Percentiles rank a stretch among this genome's conserved stretches.
Evolutionary conservation across 2,797 vertebrate genomes (phyloP).

Genomic region (Lates japonicus): DNA sequence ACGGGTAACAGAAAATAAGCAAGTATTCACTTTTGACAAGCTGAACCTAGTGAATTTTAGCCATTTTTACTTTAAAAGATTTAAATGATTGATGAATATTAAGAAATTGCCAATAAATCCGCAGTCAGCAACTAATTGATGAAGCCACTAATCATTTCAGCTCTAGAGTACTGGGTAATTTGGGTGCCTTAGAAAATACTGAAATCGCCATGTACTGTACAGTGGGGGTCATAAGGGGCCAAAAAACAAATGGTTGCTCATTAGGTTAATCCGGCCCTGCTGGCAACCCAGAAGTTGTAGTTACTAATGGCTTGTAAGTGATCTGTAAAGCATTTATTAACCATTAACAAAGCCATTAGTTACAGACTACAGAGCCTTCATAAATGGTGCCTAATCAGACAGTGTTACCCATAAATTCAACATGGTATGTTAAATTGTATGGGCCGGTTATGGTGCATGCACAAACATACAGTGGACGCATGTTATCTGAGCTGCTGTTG

Average conservation of each 20-base stretch:
- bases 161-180: not conserved
- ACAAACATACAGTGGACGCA: not conserved
- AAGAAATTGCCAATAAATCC: no score
- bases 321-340: not conserved
- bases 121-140: not conserved
- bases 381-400: not conserved
- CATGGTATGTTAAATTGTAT: not conserved
- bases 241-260: not conserved
- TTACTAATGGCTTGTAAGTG: not conserved
- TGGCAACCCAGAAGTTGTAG: not conserved
- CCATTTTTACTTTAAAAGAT: no score
- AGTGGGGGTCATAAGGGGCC: not conserved
- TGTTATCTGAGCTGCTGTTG: constrained; percentile 14
- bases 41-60: no score
- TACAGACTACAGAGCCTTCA: not conserved
- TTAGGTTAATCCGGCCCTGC: not conserved
- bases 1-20: not conserved
- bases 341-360: not conserved
- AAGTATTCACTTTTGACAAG: not conserved
- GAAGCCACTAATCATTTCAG: not conserved
- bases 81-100: no score
- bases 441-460: not conserved
- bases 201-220: not conserved
- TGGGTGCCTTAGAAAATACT: not conserved
- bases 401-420: not conserved